A percentile compares a stretch with the other conserved stretches of the same genome.
phyloP scores from a whole-genome alignment of 2,797 vertebrate species.

The Spondyliosoma cantharus region DNA sequence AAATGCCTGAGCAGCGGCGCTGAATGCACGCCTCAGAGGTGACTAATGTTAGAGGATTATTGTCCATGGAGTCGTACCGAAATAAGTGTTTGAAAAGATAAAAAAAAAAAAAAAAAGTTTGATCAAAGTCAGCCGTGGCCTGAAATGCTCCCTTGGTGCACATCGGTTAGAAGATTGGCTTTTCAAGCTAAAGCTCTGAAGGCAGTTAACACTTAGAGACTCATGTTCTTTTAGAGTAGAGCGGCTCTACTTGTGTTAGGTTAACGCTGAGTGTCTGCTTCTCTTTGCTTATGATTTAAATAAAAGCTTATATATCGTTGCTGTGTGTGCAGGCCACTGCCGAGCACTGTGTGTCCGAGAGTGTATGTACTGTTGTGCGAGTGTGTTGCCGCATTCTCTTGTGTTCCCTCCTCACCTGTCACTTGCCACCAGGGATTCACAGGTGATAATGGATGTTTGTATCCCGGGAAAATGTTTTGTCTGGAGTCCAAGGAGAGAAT shows the following conservation, averaged over 20 bases:
- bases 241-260: neutral
- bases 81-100: conserved; percentile 28
- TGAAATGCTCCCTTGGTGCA: conserved; percentile 8
- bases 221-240: neutral
- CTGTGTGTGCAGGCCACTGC: neutral
- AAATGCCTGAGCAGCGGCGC: neutral
- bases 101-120: conserved; percentile 3
- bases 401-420: conserved; percentile 14
- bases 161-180: conserved; percentile 2
- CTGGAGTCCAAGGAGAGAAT: conserved; percentile 52
- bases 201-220: conserved; percentile 4
- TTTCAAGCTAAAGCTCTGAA: conserved; percentile 14
- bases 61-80: conserved; percentile 3
- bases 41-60: conserved; percentile 19
- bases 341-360: neutral
- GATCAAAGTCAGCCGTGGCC: neutral
- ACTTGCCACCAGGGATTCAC: conserved; percentile 45
- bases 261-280: neutral
- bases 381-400: neutral
- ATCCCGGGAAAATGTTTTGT: conserved; percentile 42
- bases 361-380: neutral
- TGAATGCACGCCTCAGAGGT: conserved; percentile 7
- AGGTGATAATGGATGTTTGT: conserved; percentile 60
- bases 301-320: neutral
- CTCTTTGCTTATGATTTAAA: neutral